These are phyloP conservation scores for Scomber colias DNA, from an alignment of 2,113 vertebrate species.

Conservation along the genomic window DNA sequence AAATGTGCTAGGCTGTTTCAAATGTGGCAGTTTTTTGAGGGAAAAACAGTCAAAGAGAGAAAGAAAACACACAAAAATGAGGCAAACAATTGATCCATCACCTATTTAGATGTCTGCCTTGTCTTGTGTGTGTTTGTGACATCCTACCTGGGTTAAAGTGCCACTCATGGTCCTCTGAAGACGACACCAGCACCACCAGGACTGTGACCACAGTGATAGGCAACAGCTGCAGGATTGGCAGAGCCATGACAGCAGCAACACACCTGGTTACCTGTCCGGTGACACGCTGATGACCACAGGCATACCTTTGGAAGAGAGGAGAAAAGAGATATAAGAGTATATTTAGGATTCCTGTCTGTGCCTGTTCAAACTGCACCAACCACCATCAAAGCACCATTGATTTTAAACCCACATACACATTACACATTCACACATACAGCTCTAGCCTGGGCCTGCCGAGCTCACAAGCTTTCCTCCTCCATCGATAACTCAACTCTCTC, in stretches of 20 bases:
- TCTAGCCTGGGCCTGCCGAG: slow-evolving; percentile 13
- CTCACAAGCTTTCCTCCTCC: slow-evolving; percentile 23
- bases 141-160: slow-evolving; percentile 85
- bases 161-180: slow-evolving; percentile 82
- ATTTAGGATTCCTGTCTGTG: slow-evolving; percentile 2
- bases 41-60: neutral
- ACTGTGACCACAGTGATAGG: slow-evolving; percentile 61
- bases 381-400: neutral
- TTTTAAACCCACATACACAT: slow-evolving; percentile 16
- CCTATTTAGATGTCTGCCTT: neutral
- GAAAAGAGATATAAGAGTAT: slow-evolving; percentile 21
- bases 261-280: slow-evolving; percentile 85
- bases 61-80: neutral
- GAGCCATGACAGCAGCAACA: slow-evolving; percentile 81
- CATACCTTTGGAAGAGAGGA: slow-evolving; percentile 79
- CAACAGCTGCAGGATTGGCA: slow-evolving; percentile 64
- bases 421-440: slow-evolving; percentile 3
- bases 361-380: slow-evolving; percentile 18
- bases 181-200: slow-evolving; percentile 60
- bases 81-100: neutral
- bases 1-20: neutral
- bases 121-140: neutral
- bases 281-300: slow-evolving; percentile 71
- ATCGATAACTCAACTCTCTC: slow-evolving; percentile 43
- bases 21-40: neutral